Evolutionary conservation across 2,888 invertebrate genomes (phyloP), one percentile per base, ranked within the genome.

Genomic region (Cryptops parisi): DNA sequence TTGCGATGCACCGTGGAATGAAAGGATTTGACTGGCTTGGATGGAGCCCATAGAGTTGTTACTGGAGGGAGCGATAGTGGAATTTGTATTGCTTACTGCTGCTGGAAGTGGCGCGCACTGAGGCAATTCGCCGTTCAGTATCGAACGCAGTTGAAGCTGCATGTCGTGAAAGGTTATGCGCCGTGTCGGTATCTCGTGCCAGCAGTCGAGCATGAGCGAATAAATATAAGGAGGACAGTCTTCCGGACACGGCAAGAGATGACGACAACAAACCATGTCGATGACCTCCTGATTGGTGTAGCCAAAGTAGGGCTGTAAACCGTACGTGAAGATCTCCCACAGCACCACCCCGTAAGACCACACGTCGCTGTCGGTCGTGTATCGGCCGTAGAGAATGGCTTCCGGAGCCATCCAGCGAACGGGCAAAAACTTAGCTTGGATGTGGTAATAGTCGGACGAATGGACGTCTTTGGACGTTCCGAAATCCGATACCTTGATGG

Each of bases 391-490:
- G 44, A 97, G 74, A 65, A 98, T 91, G 0, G 94, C 90, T 70
- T 98, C 97, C 1, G 94, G 90, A n/a, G 97, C 93, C 96, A 98
- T 96, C 98, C 98, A 98, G 59, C 98, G 76, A 53, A 97, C 86
- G 61, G 96, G 94, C 51, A 96, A 72, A 52, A 93, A 73, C 70
- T 94, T 93, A 45, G 90, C 91, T 73, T 94, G 93, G 27, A 96
- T 91, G 72, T 91, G 75, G 65, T 93, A 90, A 68, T 94, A 90
- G 73, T 94, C 93, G 52, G 86, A 86, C 61, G 89, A 88, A 52
- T 69, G 69, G 68, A 90, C 87, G 67, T 90, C 88, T 61, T 94
- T 77, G 19, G 93, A 90, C 19, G 94, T 74, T 40, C 94, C 96
- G 72, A 97, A 96, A 72, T 96, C 94, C 3, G 75, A 91, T 66